Conservation (phyloP, 2,113 vertebrate genomes). For the Catagonus wagneri region DNA sequence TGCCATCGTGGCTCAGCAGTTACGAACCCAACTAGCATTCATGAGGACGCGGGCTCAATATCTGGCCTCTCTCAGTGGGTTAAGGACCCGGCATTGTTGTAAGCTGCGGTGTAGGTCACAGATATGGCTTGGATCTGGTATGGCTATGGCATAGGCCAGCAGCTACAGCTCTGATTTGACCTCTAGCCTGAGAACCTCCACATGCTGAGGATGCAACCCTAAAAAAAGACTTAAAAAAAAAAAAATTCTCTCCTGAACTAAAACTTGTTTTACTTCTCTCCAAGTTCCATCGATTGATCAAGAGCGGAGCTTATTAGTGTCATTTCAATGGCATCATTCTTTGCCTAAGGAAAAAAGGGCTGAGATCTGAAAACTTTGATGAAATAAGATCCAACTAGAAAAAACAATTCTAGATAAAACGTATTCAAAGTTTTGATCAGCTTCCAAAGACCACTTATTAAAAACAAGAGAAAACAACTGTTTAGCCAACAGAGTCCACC, state of each 20-base stretch:
- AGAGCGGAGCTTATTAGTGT: neutral
- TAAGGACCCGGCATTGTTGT: too few species aligned
- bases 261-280: neutral
- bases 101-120: too few species aligned
- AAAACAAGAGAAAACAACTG: constrained; percentile 6
- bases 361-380: neutral
- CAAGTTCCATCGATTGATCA: neutral
- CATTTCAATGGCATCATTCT: neutral
- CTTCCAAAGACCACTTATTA: neutral
- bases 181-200: too few species aligned
- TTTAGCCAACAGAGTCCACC: neutral
- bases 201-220: too few species aligned
- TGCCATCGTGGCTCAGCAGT: too few species aligned
- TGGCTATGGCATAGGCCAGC: too few species aligned
- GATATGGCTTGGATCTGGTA: too few species aligned
- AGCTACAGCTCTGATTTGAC: too few species aligned
- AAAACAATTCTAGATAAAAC: neutral
- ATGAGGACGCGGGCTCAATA: too few species aligned
- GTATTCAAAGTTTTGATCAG: neutral
- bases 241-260: neutral
- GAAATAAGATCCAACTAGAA: neutral
- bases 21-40: too few species aligned
- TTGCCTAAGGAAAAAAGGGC: neutral
- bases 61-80: too few species aligned
- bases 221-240: neutral